Percentiles rank a stretch among this genome's conserved stretches.
These are phyloP conservation scores for Drosophila kohkoa DNA, from an alignment of 1,140 invertebrate genomes.

Conservation along the genomic window DNA sequence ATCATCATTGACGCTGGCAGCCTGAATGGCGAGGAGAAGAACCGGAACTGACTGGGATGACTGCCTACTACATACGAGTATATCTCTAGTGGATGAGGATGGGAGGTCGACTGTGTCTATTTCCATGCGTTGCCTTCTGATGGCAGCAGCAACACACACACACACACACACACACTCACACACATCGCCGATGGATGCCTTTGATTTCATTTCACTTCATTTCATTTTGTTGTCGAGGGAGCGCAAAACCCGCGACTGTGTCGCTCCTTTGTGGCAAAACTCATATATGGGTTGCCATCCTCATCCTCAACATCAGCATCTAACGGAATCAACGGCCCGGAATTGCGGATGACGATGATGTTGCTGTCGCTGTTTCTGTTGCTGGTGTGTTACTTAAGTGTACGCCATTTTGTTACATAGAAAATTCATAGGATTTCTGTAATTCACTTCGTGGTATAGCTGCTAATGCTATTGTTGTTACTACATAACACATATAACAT, in stretches of 20 bases:
- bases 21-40: neutral
- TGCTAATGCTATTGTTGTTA: conserved; percentile 30
- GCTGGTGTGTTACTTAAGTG: conserved; percentile 33
- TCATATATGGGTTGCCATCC: conserved; percentile 32
- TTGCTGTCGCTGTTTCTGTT: conserved; percentile 14
- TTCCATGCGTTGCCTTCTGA: conserved; percentile 66
- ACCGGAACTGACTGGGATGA: conserved; percentile 34
- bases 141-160: conserved; percentile 9
- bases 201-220: conserved; percentile 83
- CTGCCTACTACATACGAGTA: conserved; percentile 4
- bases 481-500: neutral
- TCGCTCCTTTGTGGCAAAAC: conserved; percentile 39
- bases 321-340: conserved; percentile 59
- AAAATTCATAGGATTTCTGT: conserved; percentile 58
- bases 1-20: conserved; percentile 61
- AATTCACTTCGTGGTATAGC: conserved; percentile 53
- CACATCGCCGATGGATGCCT: conserved; percentile 64
- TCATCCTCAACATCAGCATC: conserved; percentile 24
- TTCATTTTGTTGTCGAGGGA: conserved; percentile 70
- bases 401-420: conserved; percentile 47
- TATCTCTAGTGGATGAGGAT: conserved; percentile 5
- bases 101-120: conserved; percentile 35
- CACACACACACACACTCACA: too few relatives aligned
- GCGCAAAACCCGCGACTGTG: conserved; percentile 47
- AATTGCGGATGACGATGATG: conserved; percentile 58